Evolutionary conservation across 2,797 vertebrate species (phyloP).

Genomic region (Acrossocheilus fasciatus): DNA sequence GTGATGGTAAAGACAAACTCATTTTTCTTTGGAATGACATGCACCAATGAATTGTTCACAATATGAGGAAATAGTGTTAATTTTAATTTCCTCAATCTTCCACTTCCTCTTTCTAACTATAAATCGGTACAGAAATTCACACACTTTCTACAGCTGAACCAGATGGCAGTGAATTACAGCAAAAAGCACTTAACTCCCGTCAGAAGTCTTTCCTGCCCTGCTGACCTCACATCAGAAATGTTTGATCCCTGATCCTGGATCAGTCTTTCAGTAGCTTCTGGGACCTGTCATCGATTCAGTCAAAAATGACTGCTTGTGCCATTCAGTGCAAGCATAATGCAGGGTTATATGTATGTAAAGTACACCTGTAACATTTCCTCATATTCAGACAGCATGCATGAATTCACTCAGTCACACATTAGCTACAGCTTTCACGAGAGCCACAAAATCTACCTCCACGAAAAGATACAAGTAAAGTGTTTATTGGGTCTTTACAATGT

Average conservation of each 20-base stretch:
- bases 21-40: not conserved
- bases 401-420: slow-evolving; percentile 3
- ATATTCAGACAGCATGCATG: slow-evolving; percentile 13
- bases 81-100: slow-evolving; percentile 11
- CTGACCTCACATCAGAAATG: not conserved
- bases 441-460: not conserved
- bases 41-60: not conserved
- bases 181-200: slow-evolving; percentile 41
- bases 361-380: slow-evolving; percentile 38
- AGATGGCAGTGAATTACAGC: slow-evolving; percentile 15
- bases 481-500: not conserved
- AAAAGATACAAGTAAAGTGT: not conserved
- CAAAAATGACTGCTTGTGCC: not conserved
- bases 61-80: not conserved
- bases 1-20: not conserved
- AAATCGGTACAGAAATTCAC: slow-evolving; percentile 7
- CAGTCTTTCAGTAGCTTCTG: not conserved
- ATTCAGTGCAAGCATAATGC: not conserved
- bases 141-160: not conserved
- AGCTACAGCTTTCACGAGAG: not conserved
- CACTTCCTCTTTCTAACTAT: not conserved
- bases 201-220: not conserved
- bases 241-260: not conserved
- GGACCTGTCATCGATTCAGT: not conserved
- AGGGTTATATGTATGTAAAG: slow-evolving; percentile 14